Conservation (phyloP, 2,888 invertebrate species). For the Lissonota sp. region DNA sequence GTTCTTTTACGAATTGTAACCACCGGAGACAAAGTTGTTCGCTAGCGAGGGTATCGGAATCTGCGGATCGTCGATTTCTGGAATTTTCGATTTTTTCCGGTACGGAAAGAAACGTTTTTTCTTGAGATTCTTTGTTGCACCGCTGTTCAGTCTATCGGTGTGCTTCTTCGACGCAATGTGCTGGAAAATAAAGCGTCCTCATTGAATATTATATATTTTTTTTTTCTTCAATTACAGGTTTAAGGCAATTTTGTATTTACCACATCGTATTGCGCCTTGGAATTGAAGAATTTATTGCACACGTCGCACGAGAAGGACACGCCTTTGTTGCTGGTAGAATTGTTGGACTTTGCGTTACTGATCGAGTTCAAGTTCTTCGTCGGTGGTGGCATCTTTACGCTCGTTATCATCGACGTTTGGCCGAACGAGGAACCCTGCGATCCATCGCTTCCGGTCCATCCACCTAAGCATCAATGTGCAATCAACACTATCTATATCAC, state of each 20-base stretch:
- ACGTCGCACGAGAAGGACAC: conserved; percentile 75
- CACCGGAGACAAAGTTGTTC: conserved; percentile 77
- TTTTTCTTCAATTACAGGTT: background rate
- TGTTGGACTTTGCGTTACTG: conserved; percentile 5
- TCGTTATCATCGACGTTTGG: conserved; percentile 35
- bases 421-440: conserved; percentile 66
- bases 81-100: conserved; percentile 56
- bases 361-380: conserved; percentile 4
- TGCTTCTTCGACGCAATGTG: conserved; percentile 82
- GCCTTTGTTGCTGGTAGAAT: conserved; percentile 67
- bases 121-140: conserved; percentile 69
- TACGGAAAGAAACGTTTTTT: conserved; percentile 74
- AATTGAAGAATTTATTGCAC: conserved; percentile 82
- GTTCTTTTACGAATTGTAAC: conserved; percentile 65
- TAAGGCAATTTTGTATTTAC: conserved; percentile 67
- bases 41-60: conserved; percentile 69
- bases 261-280: conserved; percentile 79
- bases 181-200: conserved; percentile 67
- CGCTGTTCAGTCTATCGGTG: conserved; percentile 77
- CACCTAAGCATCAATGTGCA: conserved; percentile 84
- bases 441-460: conserved; percentile 72
- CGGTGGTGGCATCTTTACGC: conserved; percentile 19
- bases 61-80: conserved; percentile 39
- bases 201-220: no score
- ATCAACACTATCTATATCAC: conserved; percentile 85